Evolutionary conservation across 2,888 invertebrate genomes (phyloP).

Genomic region (Merodon equestris): DNA sequence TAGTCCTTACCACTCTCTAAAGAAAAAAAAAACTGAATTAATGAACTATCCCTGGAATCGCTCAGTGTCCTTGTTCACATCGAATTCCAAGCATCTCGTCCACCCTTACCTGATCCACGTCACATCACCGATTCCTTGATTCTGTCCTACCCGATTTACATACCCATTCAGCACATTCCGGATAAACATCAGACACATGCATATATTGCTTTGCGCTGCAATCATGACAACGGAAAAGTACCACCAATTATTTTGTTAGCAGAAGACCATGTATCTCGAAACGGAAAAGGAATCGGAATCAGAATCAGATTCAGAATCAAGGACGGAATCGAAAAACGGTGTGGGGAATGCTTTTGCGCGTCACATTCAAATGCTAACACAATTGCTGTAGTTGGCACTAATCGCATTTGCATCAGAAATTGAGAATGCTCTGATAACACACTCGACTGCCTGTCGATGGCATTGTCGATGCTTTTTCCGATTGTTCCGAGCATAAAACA

Average conservation of each 20-base stretch:
- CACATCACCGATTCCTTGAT: too few species aligned
- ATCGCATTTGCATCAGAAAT: constrained; percentile 47
- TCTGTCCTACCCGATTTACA: background rate
- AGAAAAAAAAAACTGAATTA: too few species aligned
- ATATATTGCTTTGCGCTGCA: background rate
- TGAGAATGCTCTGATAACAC: constrained; percentile 29
- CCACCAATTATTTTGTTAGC: constrained; percentile 38
- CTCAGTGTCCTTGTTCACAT: too few species aligned
- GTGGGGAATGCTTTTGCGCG: constrained; percentile 8
- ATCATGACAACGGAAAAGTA: constrained; percentile 17
- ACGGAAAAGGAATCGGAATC: too few species aligned
- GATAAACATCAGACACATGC: background rate
- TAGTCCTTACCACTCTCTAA: too few species aligned
- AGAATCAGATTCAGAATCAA: background rate
- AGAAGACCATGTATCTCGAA: constrained; percentile 12
- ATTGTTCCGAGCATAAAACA: too few species aligned
- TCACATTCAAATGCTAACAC: background rate
- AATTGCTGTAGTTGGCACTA: constrained; percentile 9
- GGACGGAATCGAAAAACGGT: background rate
- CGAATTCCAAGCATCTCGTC: too few species aligned
- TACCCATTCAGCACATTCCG: too few species aligned
- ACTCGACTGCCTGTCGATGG: constrained; percentile 14
- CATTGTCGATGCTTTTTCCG: too few species aligned
- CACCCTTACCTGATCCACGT: too few species aligned
- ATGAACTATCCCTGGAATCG: too few species aligned